Evolutionary conservation across 2,888 invertebrate genomes (phyloP).

Genomic region (Tenthredo livida): DNA sequence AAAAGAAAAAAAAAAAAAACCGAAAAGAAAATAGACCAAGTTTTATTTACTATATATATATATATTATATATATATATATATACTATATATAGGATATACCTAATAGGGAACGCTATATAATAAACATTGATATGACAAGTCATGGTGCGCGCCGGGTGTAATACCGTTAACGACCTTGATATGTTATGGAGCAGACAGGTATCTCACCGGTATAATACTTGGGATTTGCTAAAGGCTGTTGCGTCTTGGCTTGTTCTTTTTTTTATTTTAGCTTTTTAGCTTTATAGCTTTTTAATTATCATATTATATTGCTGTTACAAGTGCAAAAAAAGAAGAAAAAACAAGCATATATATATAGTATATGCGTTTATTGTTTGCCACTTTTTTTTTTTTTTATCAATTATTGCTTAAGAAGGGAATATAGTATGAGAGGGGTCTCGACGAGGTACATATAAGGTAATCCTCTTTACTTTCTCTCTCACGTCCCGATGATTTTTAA

Average conservation of each 20-base stretch:
- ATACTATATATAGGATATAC: constrained; percentile 54
- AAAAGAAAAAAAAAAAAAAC: not conserved
- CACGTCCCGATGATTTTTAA: not conserved
- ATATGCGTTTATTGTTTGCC: not conserved
- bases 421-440: too few relatives aligned
- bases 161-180: constrained; percentile 73
- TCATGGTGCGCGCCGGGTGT: constrained; percentile 66
- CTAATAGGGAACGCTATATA: constrained; percentile 59
- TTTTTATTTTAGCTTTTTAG: constrained; percentile 56
- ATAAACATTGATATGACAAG: constrained; percentile 76
- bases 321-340: too few relatives aligned
- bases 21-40: constrained; percentile 56
- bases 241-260: constrained; percentile 69
- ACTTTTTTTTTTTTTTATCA: not conserved
- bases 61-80: not conserved
- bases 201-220: constrained; percentile 76
- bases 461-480: not conserved
- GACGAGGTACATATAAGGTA: too few relatives aligned
- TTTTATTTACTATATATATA: constrained; percentile 55
- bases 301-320: not conserved
- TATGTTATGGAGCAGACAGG: constrained; percentile 72
- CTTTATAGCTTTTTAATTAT: too few relatives aligned
- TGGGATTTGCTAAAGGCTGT: constrained; percentile 73
- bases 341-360: too few relatives aligned
- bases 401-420: constrained; percentile 13